phyloP scores from a whole-genome alignment of 2,888 invertebrate genomes.

The Dexiosoma caninum region DNA sequence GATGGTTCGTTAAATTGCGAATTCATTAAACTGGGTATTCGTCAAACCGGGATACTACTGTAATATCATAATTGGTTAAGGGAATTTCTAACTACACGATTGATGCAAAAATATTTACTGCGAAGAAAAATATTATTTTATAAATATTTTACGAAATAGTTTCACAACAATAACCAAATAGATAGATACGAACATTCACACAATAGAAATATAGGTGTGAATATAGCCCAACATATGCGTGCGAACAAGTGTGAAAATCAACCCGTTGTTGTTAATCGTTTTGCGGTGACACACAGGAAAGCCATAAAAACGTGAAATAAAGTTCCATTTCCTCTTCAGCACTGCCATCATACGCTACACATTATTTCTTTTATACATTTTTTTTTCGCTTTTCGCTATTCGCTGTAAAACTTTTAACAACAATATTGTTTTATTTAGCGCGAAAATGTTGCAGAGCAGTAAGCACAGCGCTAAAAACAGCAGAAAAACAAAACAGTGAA shows the following conservation, averaged over 20 bases:
- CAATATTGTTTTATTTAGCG: constrained; percentile 25
- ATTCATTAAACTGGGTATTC: too few relatives aligned
- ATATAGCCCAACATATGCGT: too few relatives aligned
- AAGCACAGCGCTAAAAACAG: not conserved
- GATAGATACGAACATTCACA: too few relatives aligned
- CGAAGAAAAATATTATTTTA: too few relatives aligned
- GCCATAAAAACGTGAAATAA: constrained; percentile 48
- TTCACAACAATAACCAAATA: too few relatives aligned
- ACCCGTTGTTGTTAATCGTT: constrained; percentile 49
- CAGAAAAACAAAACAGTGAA: constrained; percentile 14
- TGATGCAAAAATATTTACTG: too few relatives aligned
- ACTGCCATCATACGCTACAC: not conserved
- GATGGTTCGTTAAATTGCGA: too few relatives aligned
- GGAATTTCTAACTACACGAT: too few relatives aligned
- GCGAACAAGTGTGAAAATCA: not conserved
- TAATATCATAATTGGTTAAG: too few relatives aligned
- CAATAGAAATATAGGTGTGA: too few relatives aligned
- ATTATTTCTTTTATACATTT: constrained; percentile 1
- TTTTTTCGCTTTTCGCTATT: constrained; percentile 3
- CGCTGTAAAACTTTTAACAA: constrained; percentile 17
- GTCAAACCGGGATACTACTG: too few relatives aligned
- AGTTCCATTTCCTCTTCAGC: constrained; percentile 32
- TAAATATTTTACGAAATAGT: too few relatives aligned
- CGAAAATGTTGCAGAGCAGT: constrained; percentile 3
- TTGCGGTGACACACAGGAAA: constrained; percentile 56